A percentile compares a stretch with the other conserved stretches of the same genome.
Conservation (phyloP, 2,797 vertebrate genomes). For the Cryptoblepharus egeriae region DNA sequence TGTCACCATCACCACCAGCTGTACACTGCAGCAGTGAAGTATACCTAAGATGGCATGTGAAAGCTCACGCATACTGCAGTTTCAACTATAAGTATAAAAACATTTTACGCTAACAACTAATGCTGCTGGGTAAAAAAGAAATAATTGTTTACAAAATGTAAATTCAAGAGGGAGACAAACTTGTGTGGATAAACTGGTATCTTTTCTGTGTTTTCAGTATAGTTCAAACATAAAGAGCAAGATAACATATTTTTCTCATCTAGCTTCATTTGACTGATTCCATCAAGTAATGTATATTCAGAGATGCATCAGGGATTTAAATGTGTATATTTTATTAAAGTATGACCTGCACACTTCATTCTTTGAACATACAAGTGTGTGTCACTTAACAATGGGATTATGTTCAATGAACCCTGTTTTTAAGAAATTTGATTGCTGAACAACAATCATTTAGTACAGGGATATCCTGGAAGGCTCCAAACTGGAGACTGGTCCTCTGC, state of each 20-base stretch:
- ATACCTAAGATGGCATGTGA: not conserved
- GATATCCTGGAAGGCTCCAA: too few relatives aligned
- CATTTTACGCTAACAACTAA: not conserved
- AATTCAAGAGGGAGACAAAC: not conserved
- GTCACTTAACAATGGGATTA: too few relatives aligned
- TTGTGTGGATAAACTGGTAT: not conserved
- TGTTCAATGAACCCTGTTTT: too few relatives aligned
- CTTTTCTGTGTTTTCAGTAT: not conserved
- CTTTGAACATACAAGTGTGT: too few relatives aligned
- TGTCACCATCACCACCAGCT: not conserved
- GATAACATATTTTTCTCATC: not conserved
- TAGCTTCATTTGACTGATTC: not conserved
- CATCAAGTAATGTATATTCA: not conserved
- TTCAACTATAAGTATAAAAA: not conserved
- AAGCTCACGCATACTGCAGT: not conserved
- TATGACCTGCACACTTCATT: too few relatives aligned
- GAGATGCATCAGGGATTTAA: not conserved
- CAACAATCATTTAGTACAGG: too few relatives aligned
- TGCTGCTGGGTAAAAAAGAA: not conserved
- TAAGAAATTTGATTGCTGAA: too few relatives aligned
- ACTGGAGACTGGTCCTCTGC: too few relatives aligned
- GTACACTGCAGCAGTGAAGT: not conserved
- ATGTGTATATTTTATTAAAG: too few relatives aligned
- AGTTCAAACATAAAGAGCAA: not conserved
- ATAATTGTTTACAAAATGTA: slow-evolving; percentile 9